phyloP scores from a whole-genome alignment of 2,113 vertebrate species.

The Acrocephalus arundinaceus region DNA sequence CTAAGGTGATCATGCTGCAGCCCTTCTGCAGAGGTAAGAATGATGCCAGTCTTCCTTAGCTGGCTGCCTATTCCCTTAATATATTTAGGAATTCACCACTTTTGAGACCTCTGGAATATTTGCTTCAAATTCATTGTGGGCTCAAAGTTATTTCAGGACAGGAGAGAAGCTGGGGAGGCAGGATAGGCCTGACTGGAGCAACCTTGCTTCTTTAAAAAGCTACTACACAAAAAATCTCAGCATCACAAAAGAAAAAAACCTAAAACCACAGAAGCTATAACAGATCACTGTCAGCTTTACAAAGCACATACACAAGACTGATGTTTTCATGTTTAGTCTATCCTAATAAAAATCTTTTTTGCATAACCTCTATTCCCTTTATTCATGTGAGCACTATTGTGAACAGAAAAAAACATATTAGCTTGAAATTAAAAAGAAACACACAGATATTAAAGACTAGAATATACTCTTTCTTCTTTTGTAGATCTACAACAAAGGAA shows the following conservation, averaged over 20 bases:
- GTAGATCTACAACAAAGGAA: conserved; percentile 12
- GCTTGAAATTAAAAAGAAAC: conserved; percentile 15
- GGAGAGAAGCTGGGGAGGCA: not conserved
- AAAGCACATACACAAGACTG: not conserved
- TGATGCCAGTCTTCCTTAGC: too few relatives aligned
- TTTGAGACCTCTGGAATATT: not conserved
- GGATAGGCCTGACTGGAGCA: not conserved
- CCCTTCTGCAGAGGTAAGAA: not conserved
- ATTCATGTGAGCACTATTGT: not conserved
- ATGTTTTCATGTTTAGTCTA: not conserved
- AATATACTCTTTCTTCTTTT: not conserved
- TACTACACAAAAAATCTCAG: not conserved
- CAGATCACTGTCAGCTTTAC: not conserved
- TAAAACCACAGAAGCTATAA: not conserved
- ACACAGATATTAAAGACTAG: not conserved
- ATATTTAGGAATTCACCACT: not conserved
- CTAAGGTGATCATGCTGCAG: accelerated
- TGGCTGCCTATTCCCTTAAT: not conserved
- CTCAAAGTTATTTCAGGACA: not conserved
- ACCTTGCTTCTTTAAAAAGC: not conserved
- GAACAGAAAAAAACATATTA: not conserved
- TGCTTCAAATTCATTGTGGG: not conserved
- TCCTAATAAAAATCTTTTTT: not conserved
- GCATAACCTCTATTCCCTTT: not conserved
- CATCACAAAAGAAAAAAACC: not conserved